A percentile compares a stretch with the other conserved stretches of the same genome.
phyloP scores from a whole-genome alignment of 2,888 invertebrate genomes.

The Saturnia pavonia region DNA sequence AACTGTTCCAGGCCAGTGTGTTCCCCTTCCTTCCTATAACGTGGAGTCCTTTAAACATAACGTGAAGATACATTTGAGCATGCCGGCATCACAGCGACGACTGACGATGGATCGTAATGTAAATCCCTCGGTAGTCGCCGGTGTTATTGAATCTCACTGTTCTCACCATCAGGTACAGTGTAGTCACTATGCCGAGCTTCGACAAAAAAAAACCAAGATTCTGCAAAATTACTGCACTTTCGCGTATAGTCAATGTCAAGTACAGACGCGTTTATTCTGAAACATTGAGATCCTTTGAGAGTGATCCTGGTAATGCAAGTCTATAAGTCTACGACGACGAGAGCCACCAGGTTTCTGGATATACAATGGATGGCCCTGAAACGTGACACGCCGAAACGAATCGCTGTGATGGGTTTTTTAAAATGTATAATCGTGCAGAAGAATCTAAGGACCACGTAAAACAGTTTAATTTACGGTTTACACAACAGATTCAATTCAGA shows the following conservation, averaged over 20 bases:
- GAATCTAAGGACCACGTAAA: neutral
- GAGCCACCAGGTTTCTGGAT: neutral
- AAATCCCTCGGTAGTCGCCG: too few species aligned
- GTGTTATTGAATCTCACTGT: too few species aligned
- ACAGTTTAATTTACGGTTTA: neutral
- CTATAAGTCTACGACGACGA: neutral
- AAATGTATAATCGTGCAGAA: neutral
- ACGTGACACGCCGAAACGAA: neutral
- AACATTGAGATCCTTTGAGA: neutral
- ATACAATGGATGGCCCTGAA: neutral
- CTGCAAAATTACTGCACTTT: neutral
- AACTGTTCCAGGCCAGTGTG: too few species aligned
- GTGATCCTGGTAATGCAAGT: neutral
- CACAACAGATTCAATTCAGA: neutral
- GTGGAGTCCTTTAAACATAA: too few species aligned
- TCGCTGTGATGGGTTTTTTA: neutral
- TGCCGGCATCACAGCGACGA: too few species aligned
- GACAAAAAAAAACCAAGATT: too few species aligned
- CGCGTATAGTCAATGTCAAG: neutral
- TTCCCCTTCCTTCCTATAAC: too few species aligned
- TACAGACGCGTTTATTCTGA: too few species aligned
- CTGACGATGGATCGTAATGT: too few species aligned
- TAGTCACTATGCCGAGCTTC: too few species aligned
- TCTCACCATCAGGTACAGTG: too few species aligned
- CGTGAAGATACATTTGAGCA: too few species aligned